Base-by-base conservation (phyloP, 2,113 vertebrate species). In the Tichodroma muraria region DNA sequence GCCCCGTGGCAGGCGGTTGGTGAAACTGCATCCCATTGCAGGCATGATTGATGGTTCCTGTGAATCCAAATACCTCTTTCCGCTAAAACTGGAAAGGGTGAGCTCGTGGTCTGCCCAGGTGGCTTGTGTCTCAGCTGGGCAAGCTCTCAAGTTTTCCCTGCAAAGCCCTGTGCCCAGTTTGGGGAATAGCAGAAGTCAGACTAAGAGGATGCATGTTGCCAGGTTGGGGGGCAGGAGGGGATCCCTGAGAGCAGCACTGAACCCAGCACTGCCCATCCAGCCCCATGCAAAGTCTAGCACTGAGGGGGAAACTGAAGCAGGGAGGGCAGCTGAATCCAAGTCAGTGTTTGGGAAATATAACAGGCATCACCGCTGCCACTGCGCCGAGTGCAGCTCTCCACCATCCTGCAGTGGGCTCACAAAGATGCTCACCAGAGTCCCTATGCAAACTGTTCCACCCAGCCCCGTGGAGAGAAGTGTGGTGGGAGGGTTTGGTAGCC, bases 201-300 rank as follows among this genome's bases (percentile, higher is more conserved):
- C 42, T n/a, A 24, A 28, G 42, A 61, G 28, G 47, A 84, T 31
- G 23, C 12, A 3, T 37, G 35, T 30, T 79, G 72, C 53, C 60
- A 82, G 54, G 31, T 3, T 50, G 38, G 9, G 70, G n/a, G 40
- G 19, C 10, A 52, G 4, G 27, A 33, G 37, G n/a, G 28, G 38
- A 95, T 91, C 82, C 91, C 94, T 91, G 91, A 90, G 85, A 95
- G 81, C 68, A 93, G 85, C 81, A 78, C 33, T 53, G 75, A 33
- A 71, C 65, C 56, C 75, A 80, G 57, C 79, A 83, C 71, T 85
- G 93, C 59, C 71, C 45, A 1, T 88, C 66, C 80, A 72, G 61
- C 54, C 79, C 28, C 13, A 0, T 44, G 19, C 68, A 68, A 72
- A 1, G 3, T 60, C 65, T 76, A 57, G 21, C 63, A 47, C 4